phyloP scores from a whole-genome alignment of 2,888 invertebrate genomes.

The Stenotaenia linearis region DNA sequence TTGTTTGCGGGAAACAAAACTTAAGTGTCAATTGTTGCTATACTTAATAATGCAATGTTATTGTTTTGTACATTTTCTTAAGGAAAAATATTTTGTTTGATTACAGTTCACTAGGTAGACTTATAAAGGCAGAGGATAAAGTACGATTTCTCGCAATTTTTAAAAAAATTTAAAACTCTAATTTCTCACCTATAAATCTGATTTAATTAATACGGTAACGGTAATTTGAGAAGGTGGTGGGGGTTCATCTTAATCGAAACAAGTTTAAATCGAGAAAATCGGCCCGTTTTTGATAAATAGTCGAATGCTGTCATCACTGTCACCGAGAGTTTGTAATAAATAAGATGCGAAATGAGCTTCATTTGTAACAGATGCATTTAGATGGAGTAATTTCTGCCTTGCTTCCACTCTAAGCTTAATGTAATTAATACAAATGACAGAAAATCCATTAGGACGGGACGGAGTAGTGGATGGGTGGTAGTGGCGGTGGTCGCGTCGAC shows the following conservation, averaged over 20 bases:
- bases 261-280: not conserved
- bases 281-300: constrained; percentile 24
- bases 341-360: constrained; percentile 27
- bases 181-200: too few relatives aligned
- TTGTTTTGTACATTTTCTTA: too few relatives aligned
- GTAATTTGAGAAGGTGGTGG: too few relatives aligned
- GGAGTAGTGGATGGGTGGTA: not conserved
- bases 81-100: too few relatives aligned
- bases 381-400: constrained; percentile 31
- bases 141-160: too few relatives aligned
- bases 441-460: constrained; percentile 27
- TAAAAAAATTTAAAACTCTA: too few relatives aligned
- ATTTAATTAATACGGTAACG: too few relatives aligned
- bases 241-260: not conserved
- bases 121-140: too few relatives aligned
- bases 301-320: constrained; percentile 29
- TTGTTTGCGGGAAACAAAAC: too few relatives aligned
- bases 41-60: too few relatives aligned
- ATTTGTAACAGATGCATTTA: constrained; percentile 33
- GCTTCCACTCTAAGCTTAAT: constrained; percentile 16
- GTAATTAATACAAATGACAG: constrained; percentile 33
- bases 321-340: constrained; percentile 21
- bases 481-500: not conserved
- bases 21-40: too few relatives aligned
- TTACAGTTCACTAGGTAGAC: too few relatives aligned